These are phyloP conservation scores for Perizoma affinitatum DNA, from an alignment of 2,888 invertebrate species.

Conservation along the genomic window DNA sequence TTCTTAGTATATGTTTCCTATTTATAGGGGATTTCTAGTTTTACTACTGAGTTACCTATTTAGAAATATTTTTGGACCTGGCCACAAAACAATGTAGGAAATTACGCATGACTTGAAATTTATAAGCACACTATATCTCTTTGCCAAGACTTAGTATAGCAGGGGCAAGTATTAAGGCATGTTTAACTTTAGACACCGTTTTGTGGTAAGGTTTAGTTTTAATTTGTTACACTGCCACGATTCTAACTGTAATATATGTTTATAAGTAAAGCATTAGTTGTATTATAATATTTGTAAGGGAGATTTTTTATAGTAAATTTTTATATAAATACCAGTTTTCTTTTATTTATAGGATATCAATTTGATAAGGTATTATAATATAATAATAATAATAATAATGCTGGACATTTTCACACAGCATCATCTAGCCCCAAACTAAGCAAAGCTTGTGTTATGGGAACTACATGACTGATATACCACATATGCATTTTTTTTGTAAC, in stretches of 20 bases:
- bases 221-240: slow-evolving; percentile 63
- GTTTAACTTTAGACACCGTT: slow-evolving; percentile 1
- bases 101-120: background rate
- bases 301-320: slow-evolving; percentile 64
- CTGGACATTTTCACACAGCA: no score
- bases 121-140: background rate
- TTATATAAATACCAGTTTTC: slow-evolving; percentile 51
- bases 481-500: no score
- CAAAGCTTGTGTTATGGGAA: no score
- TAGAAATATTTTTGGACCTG: slow-evolving; percentile 22
- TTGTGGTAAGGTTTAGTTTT: slow-evolving; percentile 21
- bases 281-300: slow-evolving; percentile 58
- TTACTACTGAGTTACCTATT: slow-evolving; percentile 69
- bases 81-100: slow-evolving; percentile 7
- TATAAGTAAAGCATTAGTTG: slow-evolving; percentile 55
- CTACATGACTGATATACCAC: no score
- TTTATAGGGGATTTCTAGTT: slow-evolving; percentile 45
- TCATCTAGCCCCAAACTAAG: no score
- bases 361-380: no score
- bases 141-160: background rate
- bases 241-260: slow-evolving; percentile 63
- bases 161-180: background rate
- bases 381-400: no score
- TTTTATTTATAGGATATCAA: slow-evolving; percentile 20
- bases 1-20: slow-evolving; percentile 45